Evolutionary conservation across 2,113 vertebrate species (phyloP).

Genomic region (Rhynchomys soricoides): DNA sequence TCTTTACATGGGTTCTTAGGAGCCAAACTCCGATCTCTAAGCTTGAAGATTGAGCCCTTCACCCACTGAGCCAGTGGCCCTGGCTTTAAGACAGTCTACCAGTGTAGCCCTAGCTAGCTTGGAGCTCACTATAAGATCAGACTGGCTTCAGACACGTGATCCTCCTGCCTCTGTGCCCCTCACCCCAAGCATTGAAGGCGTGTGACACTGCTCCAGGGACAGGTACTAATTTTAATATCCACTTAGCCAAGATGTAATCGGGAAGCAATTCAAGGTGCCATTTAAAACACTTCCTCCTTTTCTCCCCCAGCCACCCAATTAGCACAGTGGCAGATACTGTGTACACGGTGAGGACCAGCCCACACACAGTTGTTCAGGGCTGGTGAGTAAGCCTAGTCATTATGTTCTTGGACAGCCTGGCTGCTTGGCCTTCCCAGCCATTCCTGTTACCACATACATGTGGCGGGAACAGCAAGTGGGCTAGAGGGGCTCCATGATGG

Average conservation of each 20-base stretch:
- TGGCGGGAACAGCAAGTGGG: neutral
- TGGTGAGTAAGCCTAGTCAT: conserved; percentile 13
- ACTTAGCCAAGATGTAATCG: neutral
- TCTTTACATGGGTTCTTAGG: neutral
- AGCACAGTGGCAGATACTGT: neutral
- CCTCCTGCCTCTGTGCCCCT: neutral
- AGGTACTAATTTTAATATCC: neutral
- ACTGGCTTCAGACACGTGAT: too few relatives aligned
- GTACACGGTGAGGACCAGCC: conserved; percentile 4
- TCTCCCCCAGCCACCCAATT: conserved; percentile 34
- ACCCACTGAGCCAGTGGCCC: neutral
- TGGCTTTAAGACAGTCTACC: neutral
- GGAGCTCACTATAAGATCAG: neutral
- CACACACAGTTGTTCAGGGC: conserved; percentile 62
- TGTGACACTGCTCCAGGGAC: neutral
- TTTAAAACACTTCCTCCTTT: neutral
- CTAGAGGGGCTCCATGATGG: neutral
- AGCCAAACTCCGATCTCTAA: neutral
- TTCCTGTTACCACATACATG: neutral
- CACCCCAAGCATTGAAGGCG: neutral
- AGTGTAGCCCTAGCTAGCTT: neutral
- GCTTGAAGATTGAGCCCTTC: neutral
- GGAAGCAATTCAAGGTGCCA: neutral
- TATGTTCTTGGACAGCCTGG: conserved; percentile 58
- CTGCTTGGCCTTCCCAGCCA: conserved; percentile 51